Conservation (phyloP, 2,888 invertebrate species). For the Epirrita christyi region DNA sequence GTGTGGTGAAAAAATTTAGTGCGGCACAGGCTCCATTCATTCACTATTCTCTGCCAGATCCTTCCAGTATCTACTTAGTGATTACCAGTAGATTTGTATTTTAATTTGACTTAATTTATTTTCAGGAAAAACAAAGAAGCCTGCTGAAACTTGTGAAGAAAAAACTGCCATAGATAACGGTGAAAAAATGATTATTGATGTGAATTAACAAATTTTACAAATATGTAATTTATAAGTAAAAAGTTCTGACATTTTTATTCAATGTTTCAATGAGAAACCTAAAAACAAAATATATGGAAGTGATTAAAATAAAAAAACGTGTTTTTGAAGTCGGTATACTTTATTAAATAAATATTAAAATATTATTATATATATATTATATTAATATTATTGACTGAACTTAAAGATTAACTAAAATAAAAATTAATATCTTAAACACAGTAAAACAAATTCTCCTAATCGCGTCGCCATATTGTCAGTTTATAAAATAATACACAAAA, state of each 20-base stretch:
- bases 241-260: neutral
- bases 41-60: no score
- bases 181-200: conserved; percentile 29
- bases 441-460: conserved; percentile 1
- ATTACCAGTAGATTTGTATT: no score
- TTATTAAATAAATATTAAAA: conserved; percentile 37
- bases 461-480: conserved; percentile 20
- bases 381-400: conserved; percentile 48
- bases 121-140: conserved; percentile 53
- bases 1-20: no score
- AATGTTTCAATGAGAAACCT: neutral
- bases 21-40: no score
- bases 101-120: conserved; percentile 20
- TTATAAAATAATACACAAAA: conserved; percentile 33
- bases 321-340: conserved; percentile 16
- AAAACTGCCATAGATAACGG: conserved; percentile 40
- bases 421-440: conserved; percentile 38
- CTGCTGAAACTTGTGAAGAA: conserved; percentile 38
- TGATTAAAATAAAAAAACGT: neutral
- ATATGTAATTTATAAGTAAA: neutral
- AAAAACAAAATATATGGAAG: no score
- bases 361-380: conserved; percentile 36
- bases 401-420: conserved; percentile 28
- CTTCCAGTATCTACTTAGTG: no score
- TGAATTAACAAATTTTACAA: conserved; percentile 6